A percentile compares a stretch with the other conserved stretches of the same genome.
Evolutionary conservation across 2,113 vertebrate species (phyloP).

Genomic region (Lagopus leucura): DNA sequence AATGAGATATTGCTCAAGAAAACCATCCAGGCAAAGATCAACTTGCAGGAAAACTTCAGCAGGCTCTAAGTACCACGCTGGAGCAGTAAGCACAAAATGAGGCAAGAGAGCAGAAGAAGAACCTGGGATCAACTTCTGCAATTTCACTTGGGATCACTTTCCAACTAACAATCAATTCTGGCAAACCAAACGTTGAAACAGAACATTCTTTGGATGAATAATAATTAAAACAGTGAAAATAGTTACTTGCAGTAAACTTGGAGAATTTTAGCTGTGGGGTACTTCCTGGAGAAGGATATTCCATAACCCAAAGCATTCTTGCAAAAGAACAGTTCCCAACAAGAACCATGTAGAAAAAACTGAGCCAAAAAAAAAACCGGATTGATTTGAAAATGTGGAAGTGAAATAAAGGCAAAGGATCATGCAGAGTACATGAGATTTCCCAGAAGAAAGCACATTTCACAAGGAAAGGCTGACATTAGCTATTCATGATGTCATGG

Average conservation of each 20-base stretch:
- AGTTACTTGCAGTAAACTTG: neutral
- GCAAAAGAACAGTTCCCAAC: neutral
- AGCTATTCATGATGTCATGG: neutral
- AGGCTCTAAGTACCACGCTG: neutral
- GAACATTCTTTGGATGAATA: neutral
- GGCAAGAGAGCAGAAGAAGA: neutral
- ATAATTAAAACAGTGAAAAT: neutral
- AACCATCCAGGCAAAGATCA: neutral
- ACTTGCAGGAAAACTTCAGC: neutral
- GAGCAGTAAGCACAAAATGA: neutral
- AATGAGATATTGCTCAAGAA: neutral
- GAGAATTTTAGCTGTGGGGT: neutral
- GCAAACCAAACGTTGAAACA: neutral
- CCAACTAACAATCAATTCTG: neutral
- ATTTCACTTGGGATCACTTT: neutral
- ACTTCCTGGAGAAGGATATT: neutral
- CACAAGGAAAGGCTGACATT: neutral
- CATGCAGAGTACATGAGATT: neutral
- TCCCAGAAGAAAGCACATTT: neutral
- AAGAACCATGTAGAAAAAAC: neutral
- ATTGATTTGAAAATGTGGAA: neutral
- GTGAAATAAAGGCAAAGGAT: neutral
- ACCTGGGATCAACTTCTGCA: neutral
- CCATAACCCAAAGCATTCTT: neutral
- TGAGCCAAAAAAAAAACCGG: neutral